Conservation (phyloP, 2,113 vertebrate species). For the Ammodytes marinus region DNA sequence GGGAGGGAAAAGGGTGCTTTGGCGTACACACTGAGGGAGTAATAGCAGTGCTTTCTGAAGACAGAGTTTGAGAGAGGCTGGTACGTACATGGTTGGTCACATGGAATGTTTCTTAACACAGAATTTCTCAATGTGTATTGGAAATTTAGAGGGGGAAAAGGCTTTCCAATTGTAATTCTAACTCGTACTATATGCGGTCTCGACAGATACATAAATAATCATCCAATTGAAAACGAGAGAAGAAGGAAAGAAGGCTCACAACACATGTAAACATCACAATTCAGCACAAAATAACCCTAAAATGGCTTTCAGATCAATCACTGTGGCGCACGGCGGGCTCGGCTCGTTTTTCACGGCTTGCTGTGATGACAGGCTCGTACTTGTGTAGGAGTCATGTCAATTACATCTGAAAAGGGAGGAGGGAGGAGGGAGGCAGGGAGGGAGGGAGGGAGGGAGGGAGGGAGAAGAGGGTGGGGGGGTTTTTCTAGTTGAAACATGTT, state of each 20-base stretch:
- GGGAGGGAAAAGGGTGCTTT: constrained; percentile 9
- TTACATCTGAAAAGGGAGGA: constrained; percentile 57
- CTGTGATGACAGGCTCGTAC: constrained; percentile 71
- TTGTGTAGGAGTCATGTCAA: constrained; percentile 73
- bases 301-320: constrained; percentile 59
- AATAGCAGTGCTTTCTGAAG: constrained; percentile 15
- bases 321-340: constrained; percentile 3
- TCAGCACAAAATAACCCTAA: constrained; percentile 34
- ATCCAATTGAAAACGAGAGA: constrained; percentile 20
- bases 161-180: not conserved
- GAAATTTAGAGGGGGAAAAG: not conserved
- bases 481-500: constrained; percentile 62
- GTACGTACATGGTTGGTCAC: constrained; percentile 10
- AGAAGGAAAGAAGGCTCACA: constrained; percentile 3
- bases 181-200: not conserved
- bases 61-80: not conserved
- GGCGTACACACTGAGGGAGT: constrained; percentile 31
- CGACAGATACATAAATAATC: constrained; percentile 45
- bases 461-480: not conserved
- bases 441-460: not conserved
- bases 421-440: not conserved
- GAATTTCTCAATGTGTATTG: constrained; percentile 22
- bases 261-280: constrained; percentile 55
- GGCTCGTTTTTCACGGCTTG: constrained; percentile 57
- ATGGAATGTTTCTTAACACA: constrained; percentile 1